Evolutionary conservation across 2,888 invertebrate species (phyloP), one percentile per base, ranked within the genome.

Genomic region (Diarsia brunnea): DNA sequence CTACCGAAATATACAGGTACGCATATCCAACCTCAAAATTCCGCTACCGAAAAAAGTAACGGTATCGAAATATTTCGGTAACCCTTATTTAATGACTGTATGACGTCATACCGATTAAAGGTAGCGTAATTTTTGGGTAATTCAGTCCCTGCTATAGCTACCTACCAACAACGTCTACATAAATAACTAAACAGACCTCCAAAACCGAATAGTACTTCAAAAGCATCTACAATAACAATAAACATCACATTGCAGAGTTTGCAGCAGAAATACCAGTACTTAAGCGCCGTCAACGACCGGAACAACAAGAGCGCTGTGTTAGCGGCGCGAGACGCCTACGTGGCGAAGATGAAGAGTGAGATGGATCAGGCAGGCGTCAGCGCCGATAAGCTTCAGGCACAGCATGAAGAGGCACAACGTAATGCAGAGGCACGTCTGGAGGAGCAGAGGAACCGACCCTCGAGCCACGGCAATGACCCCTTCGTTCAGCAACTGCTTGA

Each of bases 321-420:
- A 63, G 69, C 45, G 19, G 83, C 85, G 21, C 77, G 76, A 10
- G 77, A 83, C 7, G 2, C 58, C 31, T 83, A 84, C 71, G 47
- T 60, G 45, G 27, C 70, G 27, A 47, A 16, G 16, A 83, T 83
- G 85, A 71, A 43, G 69, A 61, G 14, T 38, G 63, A 60, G 21
- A 5, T 74, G 53, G 69, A 65, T 8, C 47, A 43, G 16, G 53
- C 68, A 0, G 81, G 69, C 51, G 61, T 81, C 43, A 64, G 73
- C 63, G 53, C 47, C 19, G 78, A 80, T 0, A 69, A 72, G 11
- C 84, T 90, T 64, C 84, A 78, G 45, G 64, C 70, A 1, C 74
- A 82, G 31, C 88, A 91, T 64, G 11, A 55, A 19, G 68, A 43
- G 3, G 86, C 88, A 16, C 38, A 73, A 4, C 38, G 66, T 2